Conservation (phyloP, 2,797 vertebrate species). For the Borostomias antarcticus region DNA sequence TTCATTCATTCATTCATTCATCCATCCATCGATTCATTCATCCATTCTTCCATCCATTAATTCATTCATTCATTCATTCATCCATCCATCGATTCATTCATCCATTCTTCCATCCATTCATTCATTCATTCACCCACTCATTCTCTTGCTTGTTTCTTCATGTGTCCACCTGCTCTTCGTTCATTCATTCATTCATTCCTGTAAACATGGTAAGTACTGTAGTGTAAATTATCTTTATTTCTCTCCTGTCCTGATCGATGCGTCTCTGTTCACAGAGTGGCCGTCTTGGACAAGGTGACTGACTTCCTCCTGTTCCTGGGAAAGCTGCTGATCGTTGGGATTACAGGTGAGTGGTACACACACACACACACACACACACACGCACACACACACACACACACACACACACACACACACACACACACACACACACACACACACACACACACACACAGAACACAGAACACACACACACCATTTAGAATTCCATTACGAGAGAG, state of each 20-base stretch:
- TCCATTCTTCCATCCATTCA: no score
- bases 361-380: not conserved
- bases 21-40: no score
- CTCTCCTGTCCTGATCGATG: no score
- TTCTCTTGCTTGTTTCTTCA: no score
- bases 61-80: no score
- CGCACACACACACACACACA: not conserved
- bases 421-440: not conserved
- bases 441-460: not conserved
- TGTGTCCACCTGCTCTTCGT: not conserved
- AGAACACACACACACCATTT: no score
- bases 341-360: slow-evolving; percentile 83
- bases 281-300: slow-evolving; percentile 94
- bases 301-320: slow-evolving; percentile 96
- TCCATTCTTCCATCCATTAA: no score
- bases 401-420: not conserved
- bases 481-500: not conserved
- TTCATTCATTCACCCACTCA: no score
- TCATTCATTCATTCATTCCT: not conserved
- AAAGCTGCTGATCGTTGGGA: slow-evolving; percentile 94
- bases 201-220: not conserved
- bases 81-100: no score
- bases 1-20: no score
- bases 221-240: not conserved
- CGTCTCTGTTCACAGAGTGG: slow-evolving; percentile 80